Conservation (phyloP, 2,797 vertebrate species). For the Myripristis murdjan region DNA sequence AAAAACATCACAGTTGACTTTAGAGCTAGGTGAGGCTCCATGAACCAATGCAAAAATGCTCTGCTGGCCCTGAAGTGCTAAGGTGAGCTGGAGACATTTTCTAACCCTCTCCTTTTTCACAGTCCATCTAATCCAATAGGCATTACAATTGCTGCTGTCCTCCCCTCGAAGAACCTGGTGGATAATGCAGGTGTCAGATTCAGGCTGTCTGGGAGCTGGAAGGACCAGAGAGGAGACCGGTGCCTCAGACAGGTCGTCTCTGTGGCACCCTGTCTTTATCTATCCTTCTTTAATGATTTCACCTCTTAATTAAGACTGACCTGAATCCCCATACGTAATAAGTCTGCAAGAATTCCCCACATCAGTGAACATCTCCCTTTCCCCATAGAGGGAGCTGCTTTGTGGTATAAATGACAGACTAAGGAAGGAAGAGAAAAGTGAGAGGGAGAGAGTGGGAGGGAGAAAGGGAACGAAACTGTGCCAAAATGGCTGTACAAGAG, state of each 20-base stretch:
- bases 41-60: constrained; percentile 31
- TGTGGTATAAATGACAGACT: constrained; percentile 38
- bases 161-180: constrained; percentile 22
- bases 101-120: constrained; percentile 46
- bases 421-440: constrained; percentile 38
- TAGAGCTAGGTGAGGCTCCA: constrained; percentile 26
- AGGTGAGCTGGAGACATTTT: constrained; percentile 41
- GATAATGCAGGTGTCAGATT: constrained; percentile 43
- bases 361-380: constrained; percentile 51
- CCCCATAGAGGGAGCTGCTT: constrained; percentile 39
- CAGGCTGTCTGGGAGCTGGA: constrained; percentile 34
- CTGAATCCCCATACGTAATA: constrained; percentile 62
- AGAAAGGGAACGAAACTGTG: constrained; percentile 60
- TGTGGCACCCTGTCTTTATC: constrained; percentile 52
- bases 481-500: constrained; percentile 68
- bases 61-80: constrained; percentile 17
- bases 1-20: constrained; percentile 28
- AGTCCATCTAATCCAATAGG: constrained; percentile 51
- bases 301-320: constrained; percentile 79
- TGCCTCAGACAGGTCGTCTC: constrained; percentile 39
- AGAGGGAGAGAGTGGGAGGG: constrained; percentile 39
- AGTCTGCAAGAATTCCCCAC: constrained; percentile 61
- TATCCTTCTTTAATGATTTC: constrained; percentile 67
- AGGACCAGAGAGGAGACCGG: constrained; percentile 37
- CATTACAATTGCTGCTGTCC: constrained; percentile 37